Evolutionary conservation across 2,888 invertebrate species (phyloP).

Genomic region (Beris chalybata): DNA sequence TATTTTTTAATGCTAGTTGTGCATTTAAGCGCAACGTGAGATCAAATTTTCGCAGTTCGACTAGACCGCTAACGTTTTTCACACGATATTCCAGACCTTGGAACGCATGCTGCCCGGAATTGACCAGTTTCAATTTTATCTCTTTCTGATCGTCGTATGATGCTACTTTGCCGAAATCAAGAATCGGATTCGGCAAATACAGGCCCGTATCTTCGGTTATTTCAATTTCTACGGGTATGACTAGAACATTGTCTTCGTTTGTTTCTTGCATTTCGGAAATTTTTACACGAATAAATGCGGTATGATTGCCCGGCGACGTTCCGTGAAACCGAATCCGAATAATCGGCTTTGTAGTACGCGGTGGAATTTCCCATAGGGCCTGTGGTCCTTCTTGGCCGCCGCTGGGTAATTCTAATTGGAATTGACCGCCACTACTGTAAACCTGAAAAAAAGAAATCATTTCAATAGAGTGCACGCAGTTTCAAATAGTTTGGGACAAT

Average conservation of each 20-base stretch:
- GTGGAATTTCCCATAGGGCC: constrained; percentile 87
- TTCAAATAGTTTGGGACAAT: no score
- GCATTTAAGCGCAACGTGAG: constrained; percentile 50
- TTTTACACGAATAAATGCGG: constrained; percentile 73
- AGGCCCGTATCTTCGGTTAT: constrained; percentile 71
- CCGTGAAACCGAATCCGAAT: constrained; percentile 83
- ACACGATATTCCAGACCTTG: constrained; percentile 42
- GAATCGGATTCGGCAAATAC: constrained; percentile 72
- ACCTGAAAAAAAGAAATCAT: constrained; percentile 57
- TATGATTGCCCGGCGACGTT: constrained; percentile 76
- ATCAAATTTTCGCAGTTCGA: constrained; percentile 43
- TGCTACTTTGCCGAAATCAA: constrained; percentile 83
- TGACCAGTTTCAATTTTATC: constrained; percentile 54
- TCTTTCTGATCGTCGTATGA: constrained; percentile 67
- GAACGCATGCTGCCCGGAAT: constrained; percentile 42
- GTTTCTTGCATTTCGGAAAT: constrained; percentile 45
- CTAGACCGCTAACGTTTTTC: constrained; percentile 39
- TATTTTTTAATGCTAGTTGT: constrained; percentile 44
- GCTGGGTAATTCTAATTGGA: constrained; percentile 81
- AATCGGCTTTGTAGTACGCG: constrained; percentile 83
- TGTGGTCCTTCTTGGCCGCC: constrained; percentile 78
- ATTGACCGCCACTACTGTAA: constrained; percentile 86
- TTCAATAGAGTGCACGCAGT: no score
- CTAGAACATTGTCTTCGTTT: constrained; percentile 57
- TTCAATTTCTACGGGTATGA: constrained; percentile 84